Evolutionary conservation across 2,113 vertebrate genomes (phyloP), one percentile per base, ranked within the genome.

Genomic region (Chionomys nivalis): DNA sequence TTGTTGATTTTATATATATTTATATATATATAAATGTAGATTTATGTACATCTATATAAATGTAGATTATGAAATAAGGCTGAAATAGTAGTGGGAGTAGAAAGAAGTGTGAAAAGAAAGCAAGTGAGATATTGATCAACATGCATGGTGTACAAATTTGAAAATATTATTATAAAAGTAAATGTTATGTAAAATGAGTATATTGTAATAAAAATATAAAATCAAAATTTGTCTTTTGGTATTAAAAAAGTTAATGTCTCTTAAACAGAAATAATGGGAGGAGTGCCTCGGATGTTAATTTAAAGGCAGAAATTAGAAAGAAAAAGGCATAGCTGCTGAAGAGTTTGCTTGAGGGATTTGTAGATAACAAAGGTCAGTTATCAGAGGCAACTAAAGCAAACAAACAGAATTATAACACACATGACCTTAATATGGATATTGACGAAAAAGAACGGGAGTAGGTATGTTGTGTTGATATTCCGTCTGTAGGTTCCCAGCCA

Each of bases 401-500:
- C 17, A 79, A 52, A 79, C 47, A 55, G n/a, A 58, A 58, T 26
- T 86, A 68, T 26, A 4, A 63, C 39, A 77, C 19, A 66, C 0
- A 1, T 5, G 9, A 42, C 47, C 61, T 14, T 9, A 17, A 72
- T n/a, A 39, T 49, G 7, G 11, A 6, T 28, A 16, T n/a, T 42
- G 14, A 39, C 42, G 83, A 8, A 1, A 4, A 81, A 8, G 24
- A 19, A 24, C 6, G 61, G 28, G 23, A 87, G 12, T 19, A 47
- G 2, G 24, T 2, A 4, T 9, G 28, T 31, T 17, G 4, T 61
- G 28, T 23, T 70, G 1, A 7, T 16, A 24, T n/a, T 3, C 44
- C 13, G 0, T 55, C 28, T 63, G 5, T 39, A 42, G 23, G 4
- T 55, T 33, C 23, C 8, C 1, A 87, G 31, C 0, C 12, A 31